phyloP scores from a whole-genome alignment of 2,888 invertebrate genomes.

The Dicranocentrus wangi region DNA sequence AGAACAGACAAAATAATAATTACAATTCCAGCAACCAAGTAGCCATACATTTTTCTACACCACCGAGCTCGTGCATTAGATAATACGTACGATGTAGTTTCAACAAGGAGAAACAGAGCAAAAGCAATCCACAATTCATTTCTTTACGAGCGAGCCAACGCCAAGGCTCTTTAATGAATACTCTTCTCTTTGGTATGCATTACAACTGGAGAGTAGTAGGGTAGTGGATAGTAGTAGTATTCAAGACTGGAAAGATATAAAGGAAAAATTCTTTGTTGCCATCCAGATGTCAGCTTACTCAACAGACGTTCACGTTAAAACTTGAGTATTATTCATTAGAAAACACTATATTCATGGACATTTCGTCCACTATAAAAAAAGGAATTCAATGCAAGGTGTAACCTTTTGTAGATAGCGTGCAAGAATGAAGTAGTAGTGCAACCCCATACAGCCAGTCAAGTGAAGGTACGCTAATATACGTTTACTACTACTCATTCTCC shows the following conservation, averaged over 20 bases:
- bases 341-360: constrained; percentile 2
- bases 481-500: no score
- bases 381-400: constrained; percentile 23
- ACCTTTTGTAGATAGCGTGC: constrained; percentile 6
- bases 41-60: neutral
- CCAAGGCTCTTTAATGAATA: constrained; percentile 29
- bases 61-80: no score
- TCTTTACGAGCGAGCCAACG: neutral
- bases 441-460: neutral
- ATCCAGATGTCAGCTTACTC: constrained; percentile 45
- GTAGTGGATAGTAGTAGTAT: neutral
- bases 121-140: constrained; percentile 7
- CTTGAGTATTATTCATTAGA: neutral
- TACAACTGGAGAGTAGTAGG: neutral
- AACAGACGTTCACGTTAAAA: neutral
- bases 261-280: constrained; percentile 41
- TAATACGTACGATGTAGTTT: neutral
- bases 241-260: constrained; percentile 11
- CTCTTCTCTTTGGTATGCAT: neutral
- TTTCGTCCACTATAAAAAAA: constrained; percentile 3
- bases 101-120: neutral
- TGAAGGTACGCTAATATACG: no score
- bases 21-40: neutral
- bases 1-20: constrained; percentile 33
- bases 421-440: constrained; percentile 27